Evolutionary conservation across 2,113 vertebrate genomes (phyloP), one percentile per base, ranked within the genome.

Genomic region (Chroicocephalus ridibundus): DNA sequence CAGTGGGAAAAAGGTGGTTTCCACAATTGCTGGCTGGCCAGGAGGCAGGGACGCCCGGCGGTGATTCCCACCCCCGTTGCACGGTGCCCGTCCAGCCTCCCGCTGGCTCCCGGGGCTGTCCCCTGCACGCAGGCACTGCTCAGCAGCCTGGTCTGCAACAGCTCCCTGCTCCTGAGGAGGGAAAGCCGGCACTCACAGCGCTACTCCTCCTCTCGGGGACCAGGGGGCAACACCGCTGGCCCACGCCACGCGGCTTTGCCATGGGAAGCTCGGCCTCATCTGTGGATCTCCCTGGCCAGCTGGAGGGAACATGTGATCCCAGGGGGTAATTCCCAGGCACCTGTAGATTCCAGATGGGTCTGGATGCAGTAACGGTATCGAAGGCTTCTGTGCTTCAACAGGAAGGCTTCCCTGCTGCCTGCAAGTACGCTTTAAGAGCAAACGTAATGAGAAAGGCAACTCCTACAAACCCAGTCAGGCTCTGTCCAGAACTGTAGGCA

Each of bases 21-120:
- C 40, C n/a, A 25, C 0, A 4, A 10, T 1, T 5, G 24, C 42
- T 38, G 38, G 17, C 65, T 62, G 77, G 49, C 58, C 34, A 34
- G 49, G 49, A 40, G n/a, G 68, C 68, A 42, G n/a, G 51, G 25
- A 16, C 1, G 4, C 7, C 68, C 10, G 4, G 21, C 68, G 57
- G n/a, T 2, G 7, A 26, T 20, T n/a, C 64, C 29, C 5, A 40
- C 13, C 24, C 29, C 15, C 2, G 0, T 10, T 19, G 51, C 22
- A 32, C 1, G 1, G 64, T 36, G 64, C 64, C 52, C 12, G 42
- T 16, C 31, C 61, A 49, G 51, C 42, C 71, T 40, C 42, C 6
- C 0, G 1, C 49, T 15, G 38, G 46, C 54, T 46, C 36, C 51
- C 2, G 1, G 47, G 47, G 40, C n/a, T 31, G 25, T 64, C 31